Evolutionary conservation across 2,888 invertebrate species (phyloP).

Genomic region (Halocaridina rubra): DNA sequence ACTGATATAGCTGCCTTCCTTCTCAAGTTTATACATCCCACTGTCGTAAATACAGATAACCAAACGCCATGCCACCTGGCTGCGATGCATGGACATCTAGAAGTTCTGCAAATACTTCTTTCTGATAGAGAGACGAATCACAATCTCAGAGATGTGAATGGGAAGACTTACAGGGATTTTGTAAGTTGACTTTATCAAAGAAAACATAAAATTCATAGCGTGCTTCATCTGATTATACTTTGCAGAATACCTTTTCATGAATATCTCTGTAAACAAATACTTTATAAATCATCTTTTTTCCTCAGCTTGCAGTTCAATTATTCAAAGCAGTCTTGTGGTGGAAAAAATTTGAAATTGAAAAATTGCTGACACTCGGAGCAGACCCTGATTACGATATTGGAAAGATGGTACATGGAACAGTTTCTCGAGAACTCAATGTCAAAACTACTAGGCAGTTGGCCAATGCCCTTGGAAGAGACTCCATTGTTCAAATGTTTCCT

Average conservation of each 20-base stretch:
- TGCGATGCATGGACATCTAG: not conserved
- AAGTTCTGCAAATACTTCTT: not conserved
- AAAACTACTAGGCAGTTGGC: constrained; percentile 27
- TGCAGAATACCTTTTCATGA: too few relatives aligned
- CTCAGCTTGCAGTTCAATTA: constrained; percentile 11
- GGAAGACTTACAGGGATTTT: not conserved
- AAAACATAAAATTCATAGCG: too few relatives aligned
- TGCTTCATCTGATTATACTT: too few relatives aligned
- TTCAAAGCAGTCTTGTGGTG: constrained; percentile 13
- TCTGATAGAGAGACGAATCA: not conserved
- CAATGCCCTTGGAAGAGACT: not conserved
- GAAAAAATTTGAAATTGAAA: not conserved
- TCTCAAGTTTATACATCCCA: not conserved
- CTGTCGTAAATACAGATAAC: not conserved
- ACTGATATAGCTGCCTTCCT: not conserved
- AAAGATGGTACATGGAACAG: not conserved
- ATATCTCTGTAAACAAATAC: too few relatives aligned
- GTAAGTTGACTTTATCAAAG: too few relatives aligned
- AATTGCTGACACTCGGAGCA: constrained; percentile 19
- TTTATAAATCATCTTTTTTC: not conserved
- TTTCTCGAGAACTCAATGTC: not conserved
- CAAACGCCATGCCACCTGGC: not conserved
- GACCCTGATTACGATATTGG: constrained; percentile 26
- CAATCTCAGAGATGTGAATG: not conserved
- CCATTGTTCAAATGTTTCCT: not conserved